Evolutionary conservation across 2,888 invertebrate species (phyloP).

Genomic region (Lithophane semibrunnea): DNA sequence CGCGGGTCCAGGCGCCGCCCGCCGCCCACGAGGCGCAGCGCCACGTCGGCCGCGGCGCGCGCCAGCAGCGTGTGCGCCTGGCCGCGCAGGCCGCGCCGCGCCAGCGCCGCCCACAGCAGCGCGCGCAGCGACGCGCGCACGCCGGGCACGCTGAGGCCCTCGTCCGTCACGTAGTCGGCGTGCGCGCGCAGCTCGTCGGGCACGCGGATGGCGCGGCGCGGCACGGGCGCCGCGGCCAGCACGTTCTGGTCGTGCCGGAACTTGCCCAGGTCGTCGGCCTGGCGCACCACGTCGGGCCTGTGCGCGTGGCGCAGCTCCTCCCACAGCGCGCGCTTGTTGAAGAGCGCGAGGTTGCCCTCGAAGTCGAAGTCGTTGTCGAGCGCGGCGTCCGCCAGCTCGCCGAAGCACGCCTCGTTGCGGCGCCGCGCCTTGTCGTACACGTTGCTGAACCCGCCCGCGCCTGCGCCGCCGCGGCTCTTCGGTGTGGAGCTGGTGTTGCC

Average conservation of each 20-base stretch:
- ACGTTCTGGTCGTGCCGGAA: conserved; percentile 97
- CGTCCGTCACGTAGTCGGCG: conserved; percentile 94
- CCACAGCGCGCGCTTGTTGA: conserved; percentile 93
- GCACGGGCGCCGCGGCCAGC: conserved; percentile 80
- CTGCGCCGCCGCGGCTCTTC: conserved; percentile 85
- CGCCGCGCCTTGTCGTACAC: conserved; percentile 84
- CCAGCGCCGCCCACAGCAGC: conserved; percentile 92
- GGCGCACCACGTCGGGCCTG: conserved; percentile 83
- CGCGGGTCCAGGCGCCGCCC: conserved; percentile 95
- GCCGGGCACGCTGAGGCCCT: conserved; percentile 95
- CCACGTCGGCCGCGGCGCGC: conserved; percentile 96
- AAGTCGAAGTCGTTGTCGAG: conserved; percentile 96
- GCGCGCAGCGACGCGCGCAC: conserved; percentile 92
- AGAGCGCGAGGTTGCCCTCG: conserved; percentile 97
- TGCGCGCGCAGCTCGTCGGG: conserved; percentile 90
- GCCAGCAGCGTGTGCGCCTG: conserved; percentile 93
- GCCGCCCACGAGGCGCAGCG: conserved; percentile 94
- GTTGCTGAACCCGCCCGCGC: conserved; percentile 74
- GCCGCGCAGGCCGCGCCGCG: conserved; percentile 83
- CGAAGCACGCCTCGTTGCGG: conserved; percentile 95
- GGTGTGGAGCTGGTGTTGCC: conserved; percentile 84
- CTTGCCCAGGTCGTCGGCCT: conserved; percentile 81
- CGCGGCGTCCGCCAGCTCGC: conserved; percentile 92
- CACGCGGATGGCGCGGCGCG: conserved; percentile 90
- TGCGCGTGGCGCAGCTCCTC: conserved; percentile 79